Evolutionary conservation across 2,113 vertebrate species (phyloP).

Genomic region (Aegotheles bennettii): DNA sequence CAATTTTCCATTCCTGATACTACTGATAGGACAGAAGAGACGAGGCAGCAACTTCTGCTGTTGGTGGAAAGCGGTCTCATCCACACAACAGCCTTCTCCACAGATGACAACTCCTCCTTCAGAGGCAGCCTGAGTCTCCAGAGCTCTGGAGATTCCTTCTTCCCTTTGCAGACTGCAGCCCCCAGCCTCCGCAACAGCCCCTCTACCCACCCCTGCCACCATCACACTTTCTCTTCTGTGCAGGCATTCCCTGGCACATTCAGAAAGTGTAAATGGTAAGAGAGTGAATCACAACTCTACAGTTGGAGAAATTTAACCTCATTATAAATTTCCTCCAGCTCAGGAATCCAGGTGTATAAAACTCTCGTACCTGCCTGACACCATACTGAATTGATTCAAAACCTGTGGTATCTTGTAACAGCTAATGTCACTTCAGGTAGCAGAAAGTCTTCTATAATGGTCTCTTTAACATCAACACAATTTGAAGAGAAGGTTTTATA

Average conservation of each 20-base stretch:
- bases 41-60: not conserved
- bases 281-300: not conserved
- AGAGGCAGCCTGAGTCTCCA: not conserved
- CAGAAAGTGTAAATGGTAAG: rapidly evolving
- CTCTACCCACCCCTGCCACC: not conserved
- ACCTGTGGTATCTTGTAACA: not conserved
- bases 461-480: conserved; percentile 28
- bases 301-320: not conserved
- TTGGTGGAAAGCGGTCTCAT: not conserved
- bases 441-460: not conserved
- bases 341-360: not conserved
- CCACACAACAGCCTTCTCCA: rapidly evolving
- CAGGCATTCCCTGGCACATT: not conserved
- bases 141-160: not conserved
- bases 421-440: not conserved
- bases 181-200: not conserved
- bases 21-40: not conserved
- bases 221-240: not conserved
- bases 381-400: not conserved
- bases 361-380: not conserved
- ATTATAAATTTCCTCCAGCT: not conserved
- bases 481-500: conserved; percentile 18
- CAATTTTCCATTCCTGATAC: not conserved
- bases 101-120: not conserved
- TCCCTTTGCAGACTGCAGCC: not conserved